Evolutionary conservation across 1,140 invertebrate species (phyloP), one percentile per base, ranked within the genome.

Genomic region (Papilio polyxenes): DNA sequence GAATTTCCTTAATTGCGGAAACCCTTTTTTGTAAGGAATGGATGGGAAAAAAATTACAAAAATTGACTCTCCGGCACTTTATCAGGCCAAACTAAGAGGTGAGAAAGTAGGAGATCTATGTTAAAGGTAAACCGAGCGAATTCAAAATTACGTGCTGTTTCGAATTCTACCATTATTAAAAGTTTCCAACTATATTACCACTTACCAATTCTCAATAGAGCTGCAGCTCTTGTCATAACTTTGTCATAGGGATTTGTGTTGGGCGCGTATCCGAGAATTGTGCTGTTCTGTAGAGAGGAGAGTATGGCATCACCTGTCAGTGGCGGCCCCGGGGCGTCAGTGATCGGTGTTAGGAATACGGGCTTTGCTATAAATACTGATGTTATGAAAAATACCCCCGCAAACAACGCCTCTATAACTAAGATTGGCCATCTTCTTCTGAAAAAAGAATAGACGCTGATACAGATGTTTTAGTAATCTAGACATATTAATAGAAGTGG

Each of bases 261-360:
- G 0, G 92, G 92, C 1, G 92, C 91, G 59, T 90, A 94, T 11
- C 92, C 92, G 0, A 94, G 31, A 6, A 93, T 85, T 17, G 82
- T 91, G 0, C 82, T 83, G 0, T 74, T 80, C 9, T 83, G 82
- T 4, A 92, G 40, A 0, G 90, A 85, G 0, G 80, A 78, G 2
- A 93, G 75, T n/a, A 92, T 88, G 11, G 87, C 86, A 1, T 62
- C 31, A 0, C 87, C 82, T 0, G 83, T 74, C 0, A 94, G 80
- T 0, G 92, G 88, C 0, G 87, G 85, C 10, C 87, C 80, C 0
- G 91, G 89, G 1, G 88, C 83, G 0, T 87, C 87, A 82, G 89
- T 86, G 3, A 94, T 69, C 0, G 92, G 90, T 2, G 87, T 92
- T 15, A 94, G 85, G 85, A 94, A 93, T 3, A 92, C 89, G 0